A percentile compares a stretch with the other conserved stretches of the same genome.
Evolutionary conservation across 2,888 invertebrate species (phyloP).

Genomic region (Cristatella mucedo): DNA sequence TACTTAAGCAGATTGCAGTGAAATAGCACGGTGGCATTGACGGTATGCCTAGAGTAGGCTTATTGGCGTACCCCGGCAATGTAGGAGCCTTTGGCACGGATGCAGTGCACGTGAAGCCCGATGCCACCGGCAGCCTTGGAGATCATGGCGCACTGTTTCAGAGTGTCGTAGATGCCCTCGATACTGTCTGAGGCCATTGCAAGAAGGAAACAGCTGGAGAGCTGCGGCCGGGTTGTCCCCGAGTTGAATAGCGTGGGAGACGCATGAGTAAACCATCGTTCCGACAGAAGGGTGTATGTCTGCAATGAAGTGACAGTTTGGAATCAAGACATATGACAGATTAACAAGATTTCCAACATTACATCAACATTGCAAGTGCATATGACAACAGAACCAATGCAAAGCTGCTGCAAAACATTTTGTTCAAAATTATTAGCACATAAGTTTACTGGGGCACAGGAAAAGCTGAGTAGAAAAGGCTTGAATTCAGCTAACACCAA

Average conservation of each 20-base stretch:
- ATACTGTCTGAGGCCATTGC: constrained; percentile 86
- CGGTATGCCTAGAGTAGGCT: too few relatives aligned
- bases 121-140: constrained; percentile 95
- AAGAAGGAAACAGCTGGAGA: constrained; percentile 83
- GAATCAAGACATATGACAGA: too few relatives aligned
- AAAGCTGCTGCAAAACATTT: too few relatives aligned
- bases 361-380: too few relatives aligned
- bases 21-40: constrained; percentile 13
- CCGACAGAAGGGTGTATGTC: constrained; percentile 86
- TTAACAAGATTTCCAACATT: too few relatives aligned
- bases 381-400: too few relatives aligned
- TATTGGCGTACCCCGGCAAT: constrained; percentile 66
- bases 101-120: constrained; percentile 86
- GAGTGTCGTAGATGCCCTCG: constrained; percentile 79
- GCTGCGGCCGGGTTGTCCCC: constrained; percentile 72
- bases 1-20: too few relatives aligned
- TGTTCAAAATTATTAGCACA: too few relatives aligned
- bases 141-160: constrained; percentile 80
- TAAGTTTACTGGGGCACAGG: too few relatives aligned
- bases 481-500: too few relatives aligned
- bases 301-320: too few relatives aligned
- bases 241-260: constrained; percentile 93
- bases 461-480: too few relatives aligned
- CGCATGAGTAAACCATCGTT: constrained; percentile 89
- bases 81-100: constrained; percentile 72